Evolutionary conservation across 92 coral and sea anemone genomes (phyloP), one percentile per base, ranked within the genome.

Genomic region (Epizoanthus scotinus): DNA sequence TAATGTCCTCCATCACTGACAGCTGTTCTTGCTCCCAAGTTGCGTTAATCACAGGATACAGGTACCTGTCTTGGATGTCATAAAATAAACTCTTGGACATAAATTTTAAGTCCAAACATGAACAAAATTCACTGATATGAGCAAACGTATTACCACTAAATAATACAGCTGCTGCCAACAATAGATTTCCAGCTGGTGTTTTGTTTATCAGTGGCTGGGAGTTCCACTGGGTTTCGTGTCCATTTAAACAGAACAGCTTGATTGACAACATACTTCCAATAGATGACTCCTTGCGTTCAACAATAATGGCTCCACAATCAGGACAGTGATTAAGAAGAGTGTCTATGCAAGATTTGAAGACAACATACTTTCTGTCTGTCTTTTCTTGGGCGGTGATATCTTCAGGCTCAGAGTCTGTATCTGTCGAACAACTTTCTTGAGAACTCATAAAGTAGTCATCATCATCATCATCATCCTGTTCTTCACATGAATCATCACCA

Each of bases 101-200:
- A 66, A 83, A 72, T 18, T 83, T 27, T 40, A 73, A 17, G 5
- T 70, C 78, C 3, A 83, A 68, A 61, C 73, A 83, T 71, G n/a
- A 57, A 27, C 71, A 73, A 83, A 83, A 83, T 67, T 71, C 62
- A 50, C 73, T 70, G 31, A 83, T 44, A 57, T 70, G 55, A 13
- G 50, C 13, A 59, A 72, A 73, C 42, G 86, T 56, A 29, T 83
- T 83, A 20, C 86, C 86, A 60, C 82, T 71, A 44, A 83, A 83
- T 26, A 83, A 42, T 73, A 83, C 73, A 27, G 81, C 78, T 21
- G 82, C 73, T 40, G 70, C 68, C 25, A 83, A 15, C 36, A 71
- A 61, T 47, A 83, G 68, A 73, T 73, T 82, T 10, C 85, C 85
- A 59, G 82, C 86, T 55, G 86, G 86, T 14, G 82, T 55, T 15